Percentiles rank a stretch among this genome's conserved stretches.
phyloP scores from a whole-genome alignment of 2,797 vertebrate species.

The Neostethus bicornis region DNA sequence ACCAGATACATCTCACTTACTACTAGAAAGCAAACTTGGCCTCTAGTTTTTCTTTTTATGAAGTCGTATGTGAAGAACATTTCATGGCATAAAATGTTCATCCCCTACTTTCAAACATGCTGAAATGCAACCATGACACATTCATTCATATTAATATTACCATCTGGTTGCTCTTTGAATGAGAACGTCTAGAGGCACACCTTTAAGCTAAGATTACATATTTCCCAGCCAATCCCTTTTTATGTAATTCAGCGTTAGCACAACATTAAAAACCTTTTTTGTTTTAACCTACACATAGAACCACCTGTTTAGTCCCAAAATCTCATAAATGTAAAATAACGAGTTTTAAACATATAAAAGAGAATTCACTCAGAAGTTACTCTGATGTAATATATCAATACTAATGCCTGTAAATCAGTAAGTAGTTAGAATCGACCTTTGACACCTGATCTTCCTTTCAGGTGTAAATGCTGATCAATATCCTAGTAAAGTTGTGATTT shows the following conservation, averaged over 20 bases:
- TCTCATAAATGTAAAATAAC: slow-evolving; percentile 9
- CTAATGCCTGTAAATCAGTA: slow-evolving; percentile 61
- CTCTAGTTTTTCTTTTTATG: not conserved
- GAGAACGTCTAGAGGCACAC: slow-evolving; percentile 36
- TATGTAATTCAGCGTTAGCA: slow-evolving; percentile 5
- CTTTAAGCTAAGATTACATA: slow-evolving; percentile 43
- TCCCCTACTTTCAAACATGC: slow-evolving; percentile 12
- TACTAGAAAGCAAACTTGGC: slow-evolving; percentile 1
- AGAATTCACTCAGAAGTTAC: not conserved
- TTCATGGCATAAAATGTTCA: slow-evolving; percentile 3
- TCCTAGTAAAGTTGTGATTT: not conserved
- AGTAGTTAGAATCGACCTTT: slow-evolving; percentile 48
- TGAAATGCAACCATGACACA: slow-evolving; percentile 27
- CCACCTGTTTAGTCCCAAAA: slow-evolving; percentile 1
- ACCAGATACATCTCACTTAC: slow-evolving; percentile 52
- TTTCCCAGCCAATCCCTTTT: slow-evolving; percentile 56
- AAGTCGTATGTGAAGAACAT: not conserved
- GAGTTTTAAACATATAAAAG: not conserved
- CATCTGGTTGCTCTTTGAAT: not conserved
- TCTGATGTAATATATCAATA: slow-evolving; percentile 1
- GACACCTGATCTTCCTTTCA: slow-evolving; percentile 7
- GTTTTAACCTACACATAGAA: slow-evolving; percentile 5
- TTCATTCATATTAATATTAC: slow-evolving; percentile 5
- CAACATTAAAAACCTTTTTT: slow-evolving; percentile 5
- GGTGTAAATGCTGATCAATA: slow-evolving; percentile 14